Conservation (phyloP, 2,797 vertebrate species). For the Alca torda region DNA sequence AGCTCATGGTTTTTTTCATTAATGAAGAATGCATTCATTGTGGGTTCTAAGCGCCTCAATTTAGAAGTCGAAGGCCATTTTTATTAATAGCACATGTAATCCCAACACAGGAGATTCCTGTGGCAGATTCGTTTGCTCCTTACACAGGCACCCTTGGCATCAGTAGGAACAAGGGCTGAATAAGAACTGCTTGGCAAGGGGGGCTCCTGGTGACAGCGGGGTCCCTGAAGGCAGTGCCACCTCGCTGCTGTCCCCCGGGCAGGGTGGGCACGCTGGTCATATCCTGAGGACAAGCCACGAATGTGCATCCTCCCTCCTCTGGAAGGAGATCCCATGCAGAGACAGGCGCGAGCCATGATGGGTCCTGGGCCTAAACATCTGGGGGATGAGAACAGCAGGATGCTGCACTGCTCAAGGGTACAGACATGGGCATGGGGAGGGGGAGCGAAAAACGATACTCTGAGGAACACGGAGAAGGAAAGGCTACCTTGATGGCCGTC, state of each 20-base stretch:
- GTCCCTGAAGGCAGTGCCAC: background rate
- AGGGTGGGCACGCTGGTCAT: background rate
- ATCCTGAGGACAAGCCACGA: background rate
- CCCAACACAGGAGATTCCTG: slow-evolving; percentile 20
- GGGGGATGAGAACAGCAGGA: rapidly evolving
- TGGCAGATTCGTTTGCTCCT: slow-evolving; percentile 19
- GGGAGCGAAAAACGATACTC: rapidly evolving
- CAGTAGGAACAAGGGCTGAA: background rate
- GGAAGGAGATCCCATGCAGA: background rate
- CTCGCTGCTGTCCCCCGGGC: background rate
- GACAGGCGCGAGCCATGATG: rapidly evolving
- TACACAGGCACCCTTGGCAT: background rate
- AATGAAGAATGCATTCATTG: slow-evolving; percentile 50
- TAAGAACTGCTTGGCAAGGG: background rate
- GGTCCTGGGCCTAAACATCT: background rate
- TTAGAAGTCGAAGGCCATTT: slow-evolving; percentile 47
- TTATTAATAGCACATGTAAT: slow-evolving; percentile 61
- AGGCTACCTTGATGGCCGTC: background rate
- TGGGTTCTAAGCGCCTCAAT: slow-evolving; percentile 1
- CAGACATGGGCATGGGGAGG: rapidly evolving
- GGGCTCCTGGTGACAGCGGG: rapidly evolving
- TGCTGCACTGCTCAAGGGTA: rapidly evolving
- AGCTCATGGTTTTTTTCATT: background rate
- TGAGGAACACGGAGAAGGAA: rapidly evolving
- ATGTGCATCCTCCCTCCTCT: background rate